Base-by-base conservation (phyloP, 2,113 vertebrate genomes). In the Misgurnus mizolepis region DNA sequence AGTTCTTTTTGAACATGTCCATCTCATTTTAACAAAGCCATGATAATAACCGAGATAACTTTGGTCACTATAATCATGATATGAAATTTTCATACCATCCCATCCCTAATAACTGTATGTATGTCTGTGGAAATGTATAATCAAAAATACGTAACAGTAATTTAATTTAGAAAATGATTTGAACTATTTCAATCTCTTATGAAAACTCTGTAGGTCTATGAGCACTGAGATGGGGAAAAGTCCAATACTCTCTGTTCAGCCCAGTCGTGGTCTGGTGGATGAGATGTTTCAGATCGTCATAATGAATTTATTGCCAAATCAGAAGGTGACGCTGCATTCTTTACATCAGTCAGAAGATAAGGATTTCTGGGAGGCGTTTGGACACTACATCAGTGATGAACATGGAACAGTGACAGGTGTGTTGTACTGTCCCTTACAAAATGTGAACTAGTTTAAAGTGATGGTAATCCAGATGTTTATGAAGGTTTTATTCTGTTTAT, bases 291-390 rank as follows among this genome's bases (percentile, higher is more conserved):
- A 55, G 34, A 86, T 93, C 9, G 0, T 55, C 58, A 88, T 93
- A 61, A 80, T 85, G 79, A 91, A 93, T 65, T 86, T 93, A 15
- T 81, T 78, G 3, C 82, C 87, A 0, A 80, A 69, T 9, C 70
- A 53, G 50, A 76, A 82, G 0, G 89, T 92, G 0, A 93, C 93
- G 0, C 61, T 93, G 4, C 86, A 84, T 81, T 87, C 88, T 53
- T 70, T 90, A 9, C 88, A 89, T 71, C 87, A 60, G 0, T 93
- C 91, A 0, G 92, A 92, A 39, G 90, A 92, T 47, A 78, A 80
- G 5, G 84, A 92, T 65, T 18, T 86, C 43, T 93, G 93, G 93
- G 89, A 93, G 81, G 93, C 91, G 0, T 93, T 84, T 12, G 93
- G 89, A 0, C 88, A 91, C 82, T 93, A 93, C 70, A 0, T 87